phyloP scores from a whole-genome alignment of 92 coral and sea anemone genomes.

The Porites cylindrica region DNA sequence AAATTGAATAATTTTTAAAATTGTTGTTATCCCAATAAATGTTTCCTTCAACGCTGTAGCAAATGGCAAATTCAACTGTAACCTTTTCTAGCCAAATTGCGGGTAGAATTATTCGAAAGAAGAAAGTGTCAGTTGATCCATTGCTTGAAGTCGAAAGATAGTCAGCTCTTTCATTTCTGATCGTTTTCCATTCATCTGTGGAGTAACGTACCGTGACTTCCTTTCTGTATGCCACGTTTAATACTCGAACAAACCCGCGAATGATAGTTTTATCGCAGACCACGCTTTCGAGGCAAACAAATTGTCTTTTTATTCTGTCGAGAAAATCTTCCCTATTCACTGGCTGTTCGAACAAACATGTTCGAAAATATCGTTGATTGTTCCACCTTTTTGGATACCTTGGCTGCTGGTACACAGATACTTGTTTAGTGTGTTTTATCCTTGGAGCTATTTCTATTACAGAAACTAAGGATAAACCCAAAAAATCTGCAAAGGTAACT shows the following conservation, averaged over 20 bases:
- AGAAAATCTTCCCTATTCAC: constrained; percentile 25
- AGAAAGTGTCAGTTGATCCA: constrained; percentile 76
- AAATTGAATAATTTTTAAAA: constrained; percentile 61
- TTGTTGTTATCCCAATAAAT: constrained; percentile 89
- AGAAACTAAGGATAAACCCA: constrained; percentile 86
- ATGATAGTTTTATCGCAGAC: constrained; percentile 77
- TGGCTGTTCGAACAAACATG: constrained; percentile 41
- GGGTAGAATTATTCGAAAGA: constrained; percentile 71
- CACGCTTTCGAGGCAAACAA: constrained; percentile 88
- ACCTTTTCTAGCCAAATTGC: constrained; percentile 44
- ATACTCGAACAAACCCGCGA: constrained; percentile 83
- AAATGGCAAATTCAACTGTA: constrained; percentile 79
- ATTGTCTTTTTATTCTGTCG: constrained; percentile 49
- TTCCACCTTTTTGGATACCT: not conserved
- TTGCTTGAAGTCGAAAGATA: constrained; percentile 72
- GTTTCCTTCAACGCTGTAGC: constrained; percentile 70
- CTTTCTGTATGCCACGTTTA: constrained; percentile 78
- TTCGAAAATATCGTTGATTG: not conserved
- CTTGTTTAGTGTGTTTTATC: constrained; percentile 63
- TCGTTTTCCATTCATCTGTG: constrained; percentile 72
- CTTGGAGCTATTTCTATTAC: constrained; percentile 82
- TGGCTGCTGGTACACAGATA: not conserved
- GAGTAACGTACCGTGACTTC: constrained; percentile 78
- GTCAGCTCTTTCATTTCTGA: constrained; percentile 68
- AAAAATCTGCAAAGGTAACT: constrained; percentile 86